Evolutionary conservation across 2,797 vertebrate genomes (phyloP).

Genomic region (Hypotaenidia philippensis): DNA sequence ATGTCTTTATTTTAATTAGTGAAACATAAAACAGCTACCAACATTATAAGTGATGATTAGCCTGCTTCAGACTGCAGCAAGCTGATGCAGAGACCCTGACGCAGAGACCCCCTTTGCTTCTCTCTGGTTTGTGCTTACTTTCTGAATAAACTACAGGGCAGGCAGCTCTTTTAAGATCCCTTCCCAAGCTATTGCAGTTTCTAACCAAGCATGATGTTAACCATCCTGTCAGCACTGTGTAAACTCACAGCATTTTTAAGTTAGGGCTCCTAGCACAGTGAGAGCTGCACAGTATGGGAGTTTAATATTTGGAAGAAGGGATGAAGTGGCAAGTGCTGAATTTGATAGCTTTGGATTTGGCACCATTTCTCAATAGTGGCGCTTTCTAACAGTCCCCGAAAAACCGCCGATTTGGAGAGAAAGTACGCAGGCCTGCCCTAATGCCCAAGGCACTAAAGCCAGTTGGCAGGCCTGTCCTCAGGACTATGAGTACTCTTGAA

Average conservation of each 20-base stretch:
- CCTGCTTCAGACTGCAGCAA: not conserved
- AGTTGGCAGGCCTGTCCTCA: constrained; percentile 21
- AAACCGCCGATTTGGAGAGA: constrained; percentile 42
- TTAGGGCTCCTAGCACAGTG: fast-evolving
- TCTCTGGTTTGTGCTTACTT: not conserved
- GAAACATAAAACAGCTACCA: not conserved
- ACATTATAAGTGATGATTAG: not conserved
- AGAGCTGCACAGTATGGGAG: not conserved
- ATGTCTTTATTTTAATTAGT: not conserved
- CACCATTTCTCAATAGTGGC: not conserved
- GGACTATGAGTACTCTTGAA: not conserved
- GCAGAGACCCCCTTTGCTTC: not conserved
- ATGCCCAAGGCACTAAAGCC: constrained; percentile 8
- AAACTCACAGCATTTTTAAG: not conserved
- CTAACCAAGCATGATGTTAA: not conserved
- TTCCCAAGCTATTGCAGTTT: not conserved
- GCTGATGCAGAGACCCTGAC: fast-evolving
- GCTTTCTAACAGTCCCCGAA: constrained; percentile 44
- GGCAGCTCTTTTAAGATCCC: not conserved
- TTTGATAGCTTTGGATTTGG: constrained; percentile 49
- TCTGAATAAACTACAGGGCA: not conserved
- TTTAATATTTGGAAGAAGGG: not conserved
- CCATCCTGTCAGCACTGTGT: constrained; percentile 16
- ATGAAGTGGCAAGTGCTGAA: constrained; percentile 29
- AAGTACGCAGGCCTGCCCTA: not conserved